Percentiles rank a stretch among this genome's conserved stretches.
phyloP scores from a whole-genome alignment of 2,888 invertebrate genomes.

The Gibbula magus region DNA sequence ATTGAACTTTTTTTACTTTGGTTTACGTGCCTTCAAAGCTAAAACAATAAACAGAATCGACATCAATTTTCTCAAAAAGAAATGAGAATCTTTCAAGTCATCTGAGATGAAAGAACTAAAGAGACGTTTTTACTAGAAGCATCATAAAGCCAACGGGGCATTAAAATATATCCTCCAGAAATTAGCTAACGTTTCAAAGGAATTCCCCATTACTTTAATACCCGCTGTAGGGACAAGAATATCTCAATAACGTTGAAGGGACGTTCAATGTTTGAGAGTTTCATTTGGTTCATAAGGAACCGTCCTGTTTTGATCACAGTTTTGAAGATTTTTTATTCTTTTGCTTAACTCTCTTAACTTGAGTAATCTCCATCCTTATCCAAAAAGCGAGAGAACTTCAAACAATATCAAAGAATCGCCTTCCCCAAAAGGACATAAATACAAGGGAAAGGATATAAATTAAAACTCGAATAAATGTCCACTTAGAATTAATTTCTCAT shows the following conservation, averaged over 20 bases:
- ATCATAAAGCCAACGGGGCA: not conserved
- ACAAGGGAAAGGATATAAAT: too few relatives aligned
- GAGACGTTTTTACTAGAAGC: not conserved
- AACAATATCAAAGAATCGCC: too few relatives aligned
- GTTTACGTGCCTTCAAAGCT: not conserved
- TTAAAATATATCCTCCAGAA: not conserved
- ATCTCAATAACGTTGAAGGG: not conserved
- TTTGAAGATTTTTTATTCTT: too few relatives aligned
- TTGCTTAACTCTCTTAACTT: too few relatives aligned
- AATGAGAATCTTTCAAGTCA: not conserved
- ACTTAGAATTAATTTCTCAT: too few relatives aligned
- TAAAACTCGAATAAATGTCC: too few relatives aligned
- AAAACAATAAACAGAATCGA: not conserved
- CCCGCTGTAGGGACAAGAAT: not conserved
- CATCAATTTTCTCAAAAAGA: not conserved
- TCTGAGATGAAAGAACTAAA: not conserved
- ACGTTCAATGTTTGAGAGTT: too few relatives aligned
- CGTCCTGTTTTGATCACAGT: too few relatives aligned
- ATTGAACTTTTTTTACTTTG: not conserved
- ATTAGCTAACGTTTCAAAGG: not conserved
- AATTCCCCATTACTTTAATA: not conserved
- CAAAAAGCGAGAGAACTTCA: too few relatives aligned
- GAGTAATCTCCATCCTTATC: too few relatives aligned
- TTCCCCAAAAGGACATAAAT: too few relatives aligned
- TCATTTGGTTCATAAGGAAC: too few relatives aligned